Percentiles rank a stretch among this genome's conserved stretches.
Conservation (phyloP, 2,888 invertebrate species). For the Neoitamus cyanurus region DNA sequence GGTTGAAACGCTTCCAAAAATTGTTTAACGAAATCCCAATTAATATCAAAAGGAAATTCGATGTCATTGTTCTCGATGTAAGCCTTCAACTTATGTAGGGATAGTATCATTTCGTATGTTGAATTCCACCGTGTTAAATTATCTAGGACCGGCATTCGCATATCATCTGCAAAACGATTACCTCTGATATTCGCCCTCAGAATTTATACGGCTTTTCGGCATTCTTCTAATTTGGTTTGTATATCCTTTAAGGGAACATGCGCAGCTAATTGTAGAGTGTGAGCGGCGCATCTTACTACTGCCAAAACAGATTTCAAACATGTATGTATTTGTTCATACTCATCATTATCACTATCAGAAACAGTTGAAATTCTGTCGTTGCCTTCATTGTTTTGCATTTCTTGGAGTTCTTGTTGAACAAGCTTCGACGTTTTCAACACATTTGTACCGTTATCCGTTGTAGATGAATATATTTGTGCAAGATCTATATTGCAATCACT, state of each 20-base stretch:
- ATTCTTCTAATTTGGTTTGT: conserved; percentile 33
- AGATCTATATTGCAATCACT: conserved; percentile 41
- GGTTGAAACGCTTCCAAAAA: conserved; percentile 52
- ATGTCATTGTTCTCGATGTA: conserved; percentile 6
- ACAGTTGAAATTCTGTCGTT: neutral
- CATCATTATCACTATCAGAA: neutral
- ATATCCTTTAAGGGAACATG: conserved; percentile 38
- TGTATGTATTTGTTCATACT: neutral
- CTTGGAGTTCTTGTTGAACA: neutral
- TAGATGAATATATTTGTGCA: conserved; percentile 49
- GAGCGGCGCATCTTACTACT: conserved; percentile 36
- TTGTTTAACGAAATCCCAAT: conserved; percentile 51
- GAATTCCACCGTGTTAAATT: conserved; percentile 45
- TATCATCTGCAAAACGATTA: neutral
- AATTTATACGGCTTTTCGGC: conserved; percentile 21
- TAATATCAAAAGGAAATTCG: conserved; percentile 37
- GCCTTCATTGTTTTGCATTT: neutral
- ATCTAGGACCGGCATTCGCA: conserved; percentile 36
- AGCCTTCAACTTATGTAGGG: neutral
- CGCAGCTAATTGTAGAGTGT: conserved; percentile 44
- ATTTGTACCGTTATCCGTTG: conserved; percentile 46
- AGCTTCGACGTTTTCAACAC: conserved; percentile 28
- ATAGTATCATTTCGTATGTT: conserved; percentile 46
- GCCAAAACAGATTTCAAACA: conserved; percentile 2
- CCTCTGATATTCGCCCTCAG: neutral